Evolutionary conservation across 2,888 invertebrate species (phyloP).

Genomic region (Dicranocentrus wangi): DNA sequence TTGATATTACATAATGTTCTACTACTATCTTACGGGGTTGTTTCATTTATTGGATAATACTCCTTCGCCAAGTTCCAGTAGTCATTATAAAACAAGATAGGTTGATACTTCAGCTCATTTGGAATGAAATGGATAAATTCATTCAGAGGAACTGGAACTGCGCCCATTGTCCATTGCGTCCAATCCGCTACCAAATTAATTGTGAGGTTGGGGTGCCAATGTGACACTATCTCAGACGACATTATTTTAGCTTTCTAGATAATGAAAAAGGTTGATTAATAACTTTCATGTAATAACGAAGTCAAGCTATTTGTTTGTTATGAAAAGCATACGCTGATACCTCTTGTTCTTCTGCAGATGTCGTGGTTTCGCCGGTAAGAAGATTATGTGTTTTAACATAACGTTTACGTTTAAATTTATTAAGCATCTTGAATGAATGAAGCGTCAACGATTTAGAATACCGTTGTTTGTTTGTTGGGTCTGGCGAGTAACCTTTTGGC

Average conservation of each 20-base stretch:
- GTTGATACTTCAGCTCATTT: slow-evolving; percentile 90
- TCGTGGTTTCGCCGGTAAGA: slow-evolving; percentile 90
- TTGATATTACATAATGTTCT: background rate
- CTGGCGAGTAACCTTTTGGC: slow-evolving; percentile 86
- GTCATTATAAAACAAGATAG: slow-evolving; percentile 95
- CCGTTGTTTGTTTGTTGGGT: slow-evolving; percentile 81
- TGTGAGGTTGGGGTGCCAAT: slow-evolving; percentile 99
- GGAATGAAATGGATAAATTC: slow-evolving; percentile 87
- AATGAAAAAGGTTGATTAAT: background rate
- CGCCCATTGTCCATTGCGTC: slow-evolving; percentile 93
- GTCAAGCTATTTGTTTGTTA: no score
- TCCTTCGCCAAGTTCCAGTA: slow-evolving; percentile 99
- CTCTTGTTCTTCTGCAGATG: slow-evolving; percentile 81
- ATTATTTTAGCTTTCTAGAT: slow-evolving; percentile 82
- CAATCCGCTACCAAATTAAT: slow-evolving; percentile 96
- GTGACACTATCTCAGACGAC: slow-evolving; percentile 92
- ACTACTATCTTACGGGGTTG: slow-evolving; percentile 79
- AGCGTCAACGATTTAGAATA: slow-evolving; percentile 83
- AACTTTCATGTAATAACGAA: no score
- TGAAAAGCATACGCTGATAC: no score
- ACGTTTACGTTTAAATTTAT: slow-evolving; percentile 91
- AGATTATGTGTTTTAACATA: slow-evolving; percentile 94
- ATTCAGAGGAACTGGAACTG: slow-evolving; percentile 88
- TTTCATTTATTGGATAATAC: slow-evolving; percentile 92
- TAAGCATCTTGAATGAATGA: slow-evolving; percentile 86